Evolutionary conservation across 2,888 invertebrate species (phyloP).

Genomic region (Stratiomys singularior): DNA sequence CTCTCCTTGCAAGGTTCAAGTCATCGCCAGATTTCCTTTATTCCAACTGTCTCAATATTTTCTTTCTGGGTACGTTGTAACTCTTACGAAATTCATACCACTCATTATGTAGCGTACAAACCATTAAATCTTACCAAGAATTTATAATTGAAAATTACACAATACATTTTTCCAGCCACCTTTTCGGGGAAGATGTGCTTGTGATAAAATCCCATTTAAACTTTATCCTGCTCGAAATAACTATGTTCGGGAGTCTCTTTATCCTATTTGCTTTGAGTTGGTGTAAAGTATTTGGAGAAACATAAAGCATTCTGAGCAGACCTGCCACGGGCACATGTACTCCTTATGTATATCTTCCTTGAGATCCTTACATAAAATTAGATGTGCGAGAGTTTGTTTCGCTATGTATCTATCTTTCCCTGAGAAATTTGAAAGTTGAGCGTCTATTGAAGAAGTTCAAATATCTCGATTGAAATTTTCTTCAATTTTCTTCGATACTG

Average conservation of each 20-base stretch:
- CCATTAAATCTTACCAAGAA: conserved; percentile 11
- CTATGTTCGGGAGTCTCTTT: neutral
- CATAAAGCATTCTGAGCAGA: conserved; percentile 19
- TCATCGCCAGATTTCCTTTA: too few relatives aligned
- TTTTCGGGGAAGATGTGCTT: neutral
- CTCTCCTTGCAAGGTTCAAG: too few relatives aligned
- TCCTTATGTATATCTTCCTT: neutral
- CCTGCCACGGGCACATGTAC: neutral
- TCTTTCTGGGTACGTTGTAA: too few relatives aligned
- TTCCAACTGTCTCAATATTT: too few relatives aligned
- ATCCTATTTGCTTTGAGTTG: conserved; percentile 11
- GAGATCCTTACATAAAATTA: neutral
- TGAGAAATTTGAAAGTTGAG: conserved; percentile 33
- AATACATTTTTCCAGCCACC: conserved; percentile 20
- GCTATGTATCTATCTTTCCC: neutral
- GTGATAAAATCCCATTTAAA: conserved; percentile 28
- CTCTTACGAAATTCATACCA: neutral
- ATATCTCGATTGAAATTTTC: conserved; percentile 43
- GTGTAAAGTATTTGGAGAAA: conserved; percentile 12
- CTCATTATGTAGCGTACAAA: conserved; percentile 9
- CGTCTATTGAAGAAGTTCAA: conserved; percentile 36
- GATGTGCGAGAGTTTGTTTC: neutral
- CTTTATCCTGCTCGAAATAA: conserved; percentile 19
- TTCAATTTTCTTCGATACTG: conserved; percentile 37
- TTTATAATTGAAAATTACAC: conserved; percentile 37